These are phyloP conservation scores for Setophaga petechia DNA, from an alignment of 2,113 vertebrate species.

Conservation along the genomic window DNA sequence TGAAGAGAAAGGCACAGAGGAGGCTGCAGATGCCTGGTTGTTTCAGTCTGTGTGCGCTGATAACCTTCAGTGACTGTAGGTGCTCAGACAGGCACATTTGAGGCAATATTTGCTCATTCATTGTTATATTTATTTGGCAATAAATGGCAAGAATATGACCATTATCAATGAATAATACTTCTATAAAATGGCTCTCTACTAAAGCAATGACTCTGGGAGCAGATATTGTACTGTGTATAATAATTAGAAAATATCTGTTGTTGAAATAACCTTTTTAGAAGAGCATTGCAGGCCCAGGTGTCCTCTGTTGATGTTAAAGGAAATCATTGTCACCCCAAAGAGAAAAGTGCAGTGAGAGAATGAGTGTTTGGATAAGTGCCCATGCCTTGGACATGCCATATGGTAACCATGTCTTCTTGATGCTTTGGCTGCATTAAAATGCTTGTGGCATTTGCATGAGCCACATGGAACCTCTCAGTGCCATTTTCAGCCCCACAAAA, in stretches of 20 bases:
- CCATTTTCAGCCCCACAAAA: not conserved
- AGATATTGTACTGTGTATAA: not conserved
- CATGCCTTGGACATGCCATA: not conserved
- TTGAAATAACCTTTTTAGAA: slow-evolving; percentile 15
- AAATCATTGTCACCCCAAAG: not conserved
- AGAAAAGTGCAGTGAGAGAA: not conserved
- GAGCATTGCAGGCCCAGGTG: not conserved
- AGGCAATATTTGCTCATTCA: not conserved
- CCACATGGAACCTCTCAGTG: not conserved
- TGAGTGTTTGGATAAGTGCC: not conserved
- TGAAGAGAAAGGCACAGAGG: not conserved
- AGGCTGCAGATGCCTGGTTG: not conserved
- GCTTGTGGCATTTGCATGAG: not conserved
- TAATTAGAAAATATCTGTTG: slow-evolving; percentile 12
- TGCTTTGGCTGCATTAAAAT: not conserved
- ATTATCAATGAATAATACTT: slow-evolving; percentile 15
- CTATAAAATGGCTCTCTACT: not conserved
- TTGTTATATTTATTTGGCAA: slow-evolving; percentile 11
- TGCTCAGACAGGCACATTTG: not conserved
- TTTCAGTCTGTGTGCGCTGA: not conserved
- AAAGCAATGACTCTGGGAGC: not conserved
- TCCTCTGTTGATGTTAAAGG: not conserved
- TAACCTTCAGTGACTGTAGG: not conserved
- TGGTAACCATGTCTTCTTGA: not conserved
- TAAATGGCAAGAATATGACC: not conserved